These are phyloP conservation scores for Anniella stebbinsi DNA, from an alignment of 2,797 vertebrate genomes.

Conservation along the genomic window DNA sequence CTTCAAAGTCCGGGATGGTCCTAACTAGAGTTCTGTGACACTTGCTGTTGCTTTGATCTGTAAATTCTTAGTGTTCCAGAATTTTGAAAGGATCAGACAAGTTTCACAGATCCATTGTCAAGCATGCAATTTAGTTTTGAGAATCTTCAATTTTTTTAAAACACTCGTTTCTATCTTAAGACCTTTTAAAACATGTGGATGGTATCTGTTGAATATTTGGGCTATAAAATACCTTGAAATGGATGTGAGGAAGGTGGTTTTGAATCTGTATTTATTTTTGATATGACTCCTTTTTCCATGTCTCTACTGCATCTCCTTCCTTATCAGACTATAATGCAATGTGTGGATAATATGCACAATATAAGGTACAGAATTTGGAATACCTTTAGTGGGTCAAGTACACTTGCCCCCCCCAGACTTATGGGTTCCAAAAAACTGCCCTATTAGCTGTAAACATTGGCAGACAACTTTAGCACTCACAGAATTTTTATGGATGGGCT, in stretches of 20 bases:
- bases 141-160: background rate
- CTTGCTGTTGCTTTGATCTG: constrained; percentile 1
- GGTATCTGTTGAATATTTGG: background rate
- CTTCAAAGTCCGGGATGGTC: background rate
- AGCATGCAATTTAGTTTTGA: background rate
- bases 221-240: background rate
- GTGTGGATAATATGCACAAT: background rate
- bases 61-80: background rate
- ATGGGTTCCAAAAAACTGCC: background rate
- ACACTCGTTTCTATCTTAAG: background rate
- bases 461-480: background rate
- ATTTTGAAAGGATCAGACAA: background rate
- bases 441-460: background rate
- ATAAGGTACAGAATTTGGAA: background rate
- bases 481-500: background rate
- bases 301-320: background rate
- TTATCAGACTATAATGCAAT: background rate
- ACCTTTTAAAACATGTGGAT: background rate
- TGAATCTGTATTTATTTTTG: background rate
- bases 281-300: background rate
- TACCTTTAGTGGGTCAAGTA: background rate
- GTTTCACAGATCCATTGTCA: background rate
- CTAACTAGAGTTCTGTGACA: background rate
- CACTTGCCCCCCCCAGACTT: background rate
- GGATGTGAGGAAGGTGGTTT: background rate